phyloP scores from a whole-genome alignment of 2,888 invertebrate genomes.

The Machimus atricapillus region DNA sequence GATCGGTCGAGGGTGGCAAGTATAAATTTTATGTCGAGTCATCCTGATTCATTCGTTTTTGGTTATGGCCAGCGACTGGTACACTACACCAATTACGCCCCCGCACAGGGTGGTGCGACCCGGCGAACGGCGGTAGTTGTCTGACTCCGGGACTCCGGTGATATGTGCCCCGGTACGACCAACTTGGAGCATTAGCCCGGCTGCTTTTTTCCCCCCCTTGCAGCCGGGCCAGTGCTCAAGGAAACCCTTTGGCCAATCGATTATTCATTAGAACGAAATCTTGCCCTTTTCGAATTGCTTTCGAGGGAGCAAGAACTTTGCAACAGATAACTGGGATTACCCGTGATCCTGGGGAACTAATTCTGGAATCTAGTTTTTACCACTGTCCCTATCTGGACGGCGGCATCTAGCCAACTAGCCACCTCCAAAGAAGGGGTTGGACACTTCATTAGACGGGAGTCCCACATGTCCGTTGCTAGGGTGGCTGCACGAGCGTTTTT shows the following conservation, averaged over 20 bases:
- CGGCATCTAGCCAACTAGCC: neutral
- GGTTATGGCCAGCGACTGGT: neutral
- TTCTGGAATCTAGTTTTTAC: neutral
- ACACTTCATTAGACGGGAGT: neutral
- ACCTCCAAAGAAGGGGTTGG: neutral
- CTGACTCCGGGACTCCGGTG: neutral
- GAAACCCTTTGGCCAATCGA: neutral
- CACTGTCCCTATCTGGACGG: neutral
- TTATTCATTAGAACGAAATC: constrained; percentile 5
- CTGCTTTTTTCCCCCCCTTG: neutral
- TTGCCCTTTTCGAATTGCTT: neutral
- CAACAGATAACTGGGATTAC: neutral
- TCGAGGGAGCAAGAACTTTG: neutral
- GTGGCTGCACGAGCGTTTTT: neutral
- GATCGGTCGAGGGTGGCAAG: constrained; percentile 17
- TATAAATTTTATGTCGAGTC: constrained; percentile 9
- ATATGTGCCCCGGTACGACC: neutral
- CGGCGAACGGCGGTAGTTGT: neutral
- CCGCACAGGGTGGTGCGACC: neutral
- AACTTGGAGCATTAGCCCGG: neutral
- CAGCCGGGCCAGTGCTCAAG: neutral
- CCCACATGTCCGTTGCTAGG: neutral
- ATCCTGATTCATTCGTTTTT: constrained; percentile 28
- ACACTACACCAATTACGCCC: constrained; percentile 13
- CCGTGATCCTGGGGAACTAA: neutral